Evolutionary conservation across 2,797 vertebrate genomes (phyloP), one percentile per base, ranked within the genome.

Genomic region (Tarsius wallacei): DNA sequence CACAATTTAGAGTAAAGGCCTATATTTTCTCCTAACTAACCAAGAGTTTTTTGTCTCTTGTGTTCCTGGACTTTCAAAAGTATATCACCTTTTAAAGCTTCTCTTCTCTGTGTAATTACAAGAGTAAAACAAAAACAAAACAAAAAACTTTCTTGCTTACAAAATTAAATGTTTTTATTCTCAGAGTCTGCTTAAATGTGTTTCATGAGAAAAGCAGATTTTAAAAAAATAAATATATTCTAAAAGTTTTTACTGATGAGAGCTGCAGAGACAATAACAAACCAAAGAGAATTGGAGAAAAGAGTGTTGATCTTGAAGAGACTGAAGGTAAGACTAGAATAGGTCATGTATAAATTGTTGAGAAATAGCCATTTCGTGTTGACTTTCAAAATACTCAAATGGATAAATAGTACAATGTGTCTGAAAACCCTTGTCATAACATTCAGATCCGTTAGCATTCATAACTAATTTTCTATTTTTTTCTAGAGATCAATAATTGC

Each of bases 351-450:
- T 64, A 87, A 78, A n/a, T 81, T 61, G 24, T 88, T 92, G 59
- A 97, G 89, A 97, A 98, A 95, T 97, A 90, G 89, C 90, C 84
- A 97, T 96, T 94, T 97, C 82, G 53, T 87, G 73, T 91, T 97
- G 82, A 85, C 83, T 98, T 98, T 96, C 93, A 97, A 96, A 96
- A 95, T 89, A n/a, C 15, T 97, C 51, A 97, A 91, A 71, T 90
- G 12, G 51, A 66, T 91, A 80, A 71, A 71, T 74, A 93, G 53
- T 24, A 96, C 81, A 85, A 84, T 49, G 5, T 64, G 31, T 71
- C 73, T 86, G 80, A 90, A 94, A 59, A 61, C 26, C 33, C 36
- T 81, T 87, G 49, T 51, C 51, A 78, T 87, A 93, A 96, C 88
- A 96, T 31, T 96, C 17, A 94, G 86, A 94, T 28, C 10, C 53